A percentile compares a stretch with the other conserved stretches of the same genome.
These are phyloP conservation scores for Passer domesticus DNA, from an alignment of 2,113 vertebrate species.

Conservation along the genomic window DNA sequence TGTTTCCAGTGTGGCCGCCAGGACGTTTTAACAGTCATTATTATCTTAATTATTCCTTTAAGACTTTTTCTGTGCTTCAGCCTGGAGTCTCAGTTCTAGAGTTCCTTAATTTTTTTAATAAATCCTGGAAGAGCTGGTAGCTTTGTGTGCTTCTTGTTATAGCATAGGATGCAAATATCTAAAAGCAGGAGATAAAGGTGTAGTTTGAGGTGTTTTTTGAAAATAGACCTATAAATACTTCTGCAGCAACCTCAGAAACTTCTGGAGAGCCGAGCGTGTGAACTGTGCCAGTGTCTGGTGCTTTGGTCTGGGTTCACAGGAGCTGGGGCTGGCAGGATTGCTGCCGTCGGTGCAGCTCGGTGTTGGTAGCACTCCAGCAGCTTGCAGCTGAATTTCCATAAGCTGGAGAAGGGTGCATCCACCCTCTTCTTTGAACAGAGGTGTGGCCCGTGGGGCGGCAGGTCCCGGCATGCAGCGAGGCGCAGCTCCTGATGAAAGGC, in stretches of 20 bases:
- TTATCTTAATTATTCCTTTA: neutral
- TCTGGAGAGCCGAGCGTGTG: neutral
- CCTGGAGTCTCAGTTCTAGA: neutral
- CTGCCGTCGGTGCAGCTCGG: neutral
- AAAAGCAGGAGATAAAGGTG: neutral
- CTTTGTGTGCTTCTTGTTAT: neutral
- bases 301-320: neutral
- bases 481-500: neutral
- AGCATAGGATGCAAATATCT: neutral
- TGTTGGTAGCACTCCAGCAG: neutral
- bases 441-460: constrained; percentile 39
- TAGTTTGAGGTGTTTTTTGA: neutral
- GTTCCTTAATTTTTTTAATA: neutral
- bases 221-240: neutral
- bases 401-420: constrained; percentile 11
- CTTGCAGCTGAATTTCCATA: constrained; percentile 38
- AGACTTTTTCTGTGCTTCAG: neutral
- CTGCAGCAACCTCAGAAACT: neutral
- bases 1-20: neutral
- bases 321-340: neutral
- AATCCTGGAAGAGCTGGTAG: neutral
- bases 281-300: neutral
- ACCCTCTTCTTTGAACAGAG: constrained; percentile 32
- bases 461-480: neutral
- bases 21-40: neutral